Evolutionary conservation across 2,797 vertebrate species (phyloP), one percentile per base, ranked within the genome.

Genomic region (Prunella strophiata): DNA sequence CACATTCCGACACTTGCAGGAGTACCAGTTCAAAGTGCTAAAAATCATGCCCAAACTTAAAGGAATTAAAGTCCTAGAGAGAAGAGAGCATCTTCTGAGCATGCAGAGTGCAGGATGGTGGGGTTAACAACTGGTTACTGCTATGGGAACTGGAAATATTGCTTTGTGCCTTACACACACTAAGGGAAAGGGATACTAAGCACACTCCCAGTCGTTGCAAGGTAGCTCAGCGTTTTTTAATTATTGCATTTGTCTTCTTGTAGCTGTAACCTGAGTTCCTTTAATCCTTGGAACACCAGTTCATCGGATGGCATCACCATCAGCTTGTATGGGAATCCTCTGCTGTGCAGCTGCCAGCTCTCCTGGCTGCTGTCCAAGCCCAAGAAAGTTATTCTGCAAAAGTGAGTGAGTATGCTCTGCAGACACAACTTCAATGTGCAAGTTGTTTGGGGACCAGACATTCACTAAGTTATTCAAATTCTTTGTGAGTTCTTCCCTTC

Each of bases 221-320:
- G 30, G 61, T 26, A 76, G 22, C 40, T 93, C 32, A 67, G 27
- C 2, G 0, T 15, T 84, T 78, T 43, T 72, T 92, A 61, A 94
- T 86, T 43, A 51, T 10, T 81, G 16, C 27, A 12, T 78, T 91
- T 94, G 22, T 91, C 40, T 71, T 91, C 34, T 95, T 97, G 72
- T 79, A 98, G 98, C 77, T 98, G 98, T 92, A 98, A 98, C 79
- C 89, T 98, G 96, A 98, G 93, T 83, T 96, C 96, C 76, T 97
- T 98, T 62, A 84, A 78, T 85, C 88, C 96, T 21, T 98, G 98
- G 98, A 97, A 93, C 21, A 80, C 92, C 57, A 92, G 29, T 77
- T 97, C 97, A 27, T 96, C 91, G 1, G 85, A 79, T 7, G 68
- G 55, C 52, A 73, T 98, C 30, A 48, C 34, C 58, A 80, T 98